Evolutionary conservation across 2,797 vertebrate species (phyloP), one percentile per base, ranked within the genome.

Genomic region (Bovichtus variegatus): DNA sequence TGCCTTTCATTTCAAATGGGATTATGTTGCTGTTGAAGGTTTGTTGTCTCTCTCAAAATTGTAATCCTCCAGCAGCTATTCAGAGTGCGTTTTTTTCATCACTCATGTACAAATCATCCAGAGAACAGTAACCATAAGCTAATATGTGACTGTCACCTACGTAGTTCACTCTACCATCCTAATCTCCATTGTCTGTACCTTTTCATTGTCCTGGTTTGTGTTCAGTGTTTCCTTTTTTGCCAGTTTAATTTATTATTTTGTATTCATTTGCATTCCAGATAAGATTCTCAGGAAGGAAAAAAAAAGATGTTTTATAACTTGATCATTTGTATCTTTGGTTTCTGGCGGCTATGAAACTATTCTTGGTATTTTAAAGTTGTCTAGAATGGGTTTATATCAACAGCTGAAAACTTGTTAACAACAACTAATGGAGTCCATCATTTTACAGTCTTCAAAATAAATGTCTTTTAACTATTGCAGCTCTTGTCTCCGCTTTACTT

Each of bases 201-300:
- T 80, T 64, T 79, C 68, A 81, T 80, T 90, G 85, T 90, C 78
- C 84, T 86, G 75, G 69, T 81, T 81, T 80, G 76, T 91, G 81
- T 91, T 92, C 60, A 68, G 29, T 86, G 81, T 90, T 83, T 90
- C 76, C 46, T 89, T 87, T 94, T 91, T 95, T 95, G 86, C 86
- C 84, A 92, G 87, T 94, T 93, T 94, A 92, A 95, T 94, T 95
- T 95, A 95, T 95, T 95, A 75, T 91, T 89, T 92, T 93, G 73
- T 94, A 92, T 87, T 96, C 93, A 96, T 96, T 97, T 95, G 94
- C 96, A 96, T 97, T 97, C 95, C 96, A 96, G 96, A 95, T 95
- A 93, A 92, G 93, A 95, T 95, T 96, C 97, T 99, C 97, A 98
- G 97, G 97, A 97, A 97, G 93, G 93, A 95, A 93, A 95, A 93